A percentile compares a stretch with the other conserved stretches of the same genome.
Conservation (phyloP, 2,113 vertebrate genomes). For the Osmerus eperlanus region DNA sequence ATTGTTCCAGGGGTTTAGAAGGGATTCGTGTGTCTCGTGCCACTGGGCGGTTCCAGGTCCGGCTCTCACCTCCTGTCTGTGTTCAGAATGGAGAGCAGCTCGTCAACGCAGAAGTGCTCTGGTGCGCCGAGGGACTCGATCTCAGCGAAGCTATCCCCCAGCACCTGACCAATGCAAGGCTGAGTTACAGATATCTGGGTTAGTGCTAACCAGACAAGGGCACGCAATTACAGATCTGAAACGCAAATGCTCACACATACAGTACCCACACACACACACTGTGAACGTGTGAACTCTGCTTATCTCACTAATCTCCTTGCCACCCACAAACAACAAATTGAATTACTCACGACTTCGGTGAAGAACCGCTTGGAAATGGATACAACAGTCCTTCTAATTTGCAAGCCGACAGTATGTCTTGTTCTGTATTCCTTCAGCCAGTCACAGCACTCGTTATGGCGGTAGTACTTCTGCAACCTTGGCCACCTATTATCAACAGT, state of each 20-base stretch:
- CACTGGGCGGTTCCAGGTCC: neutral
- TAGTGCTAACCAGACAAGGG: constrained; percentile 42
- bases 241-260: neutral
- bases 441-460: constrained; percentile 82
- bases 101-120: constrained; percentile 95
- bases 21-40: too few relatives aligned
- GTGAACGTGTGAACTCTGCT: too few relatives aligned
- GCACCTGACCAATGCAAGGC: constrained; percentile 82
- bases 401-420: constrained; percentile 84
- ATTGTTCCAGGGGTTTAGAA: neutral
- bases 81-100: constrained; percentile 90
- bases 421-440: constrained; percentile 92
- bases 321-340: too few relatives aligned
- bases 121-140: constrained; percentile 91
- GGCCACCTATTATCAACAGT: constrained; percentile 81
- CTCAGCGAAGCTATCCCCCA: constrained; percentile 95
- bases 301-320: too few relatives aligned
- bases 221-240: neutral
- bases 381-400: constrained; percentile 85
- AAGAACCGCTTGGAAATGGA: constrained; percentile 95
- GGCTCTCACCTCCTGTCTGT: constrained; percentile 86
- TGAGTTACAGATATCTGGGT: constrained; percentile 61
- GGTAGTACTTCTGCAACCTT: constrained; percentile 88
- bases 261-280: neutral
- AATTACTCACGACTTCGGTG: constrained; percentile 86